Conservation (phyloP, 2,113 vertebrate genomes). For the Nesospiza acunhae region DNA sequence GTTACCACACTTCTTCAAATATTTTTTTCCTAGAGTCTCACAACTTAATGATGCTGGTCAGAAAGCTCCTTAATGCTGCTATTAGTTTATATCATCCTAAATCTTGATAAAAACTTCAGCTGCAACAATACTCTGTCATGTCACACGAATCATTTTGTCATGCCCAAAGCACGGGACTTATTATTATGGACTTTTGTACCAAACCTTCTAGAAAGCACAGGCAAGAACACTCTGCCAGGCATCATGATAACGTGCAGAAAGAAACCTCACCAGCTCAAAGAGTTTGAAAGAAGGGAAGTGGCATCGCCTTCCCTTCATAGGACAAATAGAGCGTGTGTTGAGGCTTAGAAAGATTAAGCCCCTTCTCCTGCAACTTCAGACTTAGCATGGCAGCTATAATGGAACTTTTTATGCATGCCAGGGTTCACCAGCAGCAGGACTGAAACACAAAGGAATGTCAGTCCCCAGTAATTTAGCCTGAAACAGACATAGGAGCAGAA, state of each 20-base stretch:
- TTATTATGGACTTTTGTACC: background rate
- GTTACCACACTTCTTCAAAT: background rate
- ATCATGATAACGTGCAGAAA: accelerated
- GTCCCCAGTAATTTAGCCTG: background rate
- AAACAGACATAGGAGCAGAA: background rate
- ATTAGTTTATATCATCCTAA: background rate
- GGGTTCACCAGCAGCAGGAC: background rate
- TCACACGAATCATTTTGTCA: background rate
- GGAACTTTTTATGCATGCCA: background rate
- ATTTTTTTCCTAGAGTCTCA: background rate
- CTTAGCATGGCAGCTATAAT: background rate
- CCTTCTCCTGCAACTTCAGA: constrained; percentile 12
- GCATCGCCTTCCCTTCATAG: background rate
- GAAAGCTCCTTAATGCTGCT: background rate
- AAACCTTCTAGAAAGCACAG: background rate
- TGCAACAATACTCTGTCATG: background rate
- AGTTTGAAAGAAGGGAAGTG: background rate
- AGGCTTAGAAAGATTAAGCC: constrained; percentile 7
- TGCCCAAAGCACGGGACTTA: background rate
- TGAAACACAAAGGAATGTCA: background rate
- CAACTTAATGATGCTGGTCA: background rate
- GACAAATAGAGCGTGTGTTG: background rate
- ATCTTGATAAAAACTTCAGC: background rate
- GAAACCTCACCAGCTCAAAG: background rate
- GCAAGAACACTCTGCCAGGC: background rate